phyloP scores from a whole-genome alignment of 2,888 invertebrate species.

The Archips xylosteana region DNA sequence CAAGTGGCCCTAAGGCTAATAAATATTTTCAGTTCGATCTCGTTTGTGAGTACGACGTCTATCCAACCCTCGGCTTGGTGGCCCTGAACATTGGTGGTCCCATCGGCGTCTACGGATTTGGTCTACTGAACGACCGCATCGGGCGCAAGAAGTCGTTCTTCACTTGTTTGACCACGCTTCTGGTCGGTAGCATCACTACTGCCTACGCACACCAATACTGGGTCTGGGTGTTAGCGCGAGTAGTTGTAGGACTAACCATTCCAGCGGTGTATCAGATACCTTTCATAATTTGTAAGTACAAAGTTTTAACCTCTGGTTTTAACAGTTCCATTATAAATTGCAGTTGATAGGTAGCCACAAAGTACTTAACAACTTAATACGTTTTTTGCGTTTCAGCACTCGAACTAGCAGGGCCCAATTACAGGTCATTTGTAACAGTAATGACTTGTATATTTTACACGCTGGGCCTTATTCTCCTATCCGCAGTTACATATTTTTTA shows the following conservation, averaged over 20 bases:
- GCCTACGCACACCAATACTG: slow-evolving; percentile 92
- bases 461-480: slow-evolving; percentile 92
- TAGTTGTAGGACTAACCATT: slow-evolving; percentile 95
- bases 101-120: slow-evolving; percentile 95
- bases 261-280: slow-evolving; percentile 98
- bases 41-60: slow-evolving; percentile 94
- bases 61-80: slow-evolving; percentile 94
- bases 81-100: slow-evolving; percentile 95
- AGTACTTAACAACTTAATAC: neutral
- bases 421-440: slow-evolving; percentile 96
- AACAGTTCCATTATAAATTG: neutral
- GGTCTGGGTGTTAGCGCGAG: slow-evolving; percentile 93
- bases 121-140: slow-evolving; percentile 93
- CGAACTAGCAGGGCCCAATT: slow-evolving; percentile 96
- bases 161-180: slow-evolving; percentile 92
- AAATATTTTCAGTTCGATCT: slow-evolving; percentile 91
- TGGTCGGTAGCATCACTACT: slow-evolving; percentile 92
- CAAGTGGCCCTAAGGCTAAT: neutral
- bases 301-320: neutral
- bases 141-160: slow-evolving; percentile 95
- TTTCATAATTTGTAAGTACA: slow-evolving; percentile 94
- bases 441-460: slow-evolving; percentile 97
- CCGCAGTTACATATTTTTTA: slow-evolving; percentile 93
- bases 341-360: neutral
- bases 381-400: slow-evolving; percentile 87